Base-by-base conservation (phyloP, 2,797 vertebrate genomes). In the Phrynocephalus guinanensis region DNA sequence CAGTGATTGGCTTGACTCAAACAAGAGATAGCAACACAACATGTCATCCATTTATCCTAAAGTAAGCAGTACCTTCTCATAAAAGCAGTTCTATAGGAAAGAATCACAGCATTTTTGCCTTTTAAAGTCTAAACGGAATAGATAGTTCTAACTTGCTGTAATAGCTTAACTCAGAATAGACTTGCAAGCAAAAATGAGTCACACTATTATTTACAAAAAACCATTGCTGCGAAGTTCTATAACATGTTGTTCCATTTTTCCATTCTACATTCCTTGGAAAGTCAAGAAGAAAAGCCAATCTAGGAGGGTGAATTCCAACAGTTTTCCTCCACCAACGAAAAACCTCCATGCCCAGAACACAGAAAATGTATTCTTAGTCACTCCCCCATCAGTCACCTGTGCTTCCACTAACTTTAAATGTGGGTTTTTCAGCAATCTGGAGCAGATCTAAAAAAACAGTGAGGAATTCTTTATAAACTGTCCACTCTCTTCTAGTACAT, bases 151-250 rank as follows among this genome's bases (percentile, higher is more conserved):
- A 79, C 68, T 79, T 84, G 76, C 67, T 86, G 44, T 16, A 72
- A 72, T 66, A 56, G 71, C 83, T 26, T 83, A 48, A 86, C 71
- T 66, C 67, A 83, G 52, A 85, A 72, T 22, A 48, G 66, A 72
- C 44, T 83, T 38, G 66, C 66, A 71, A 71, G 86, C 30, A 83
- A 84, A 28, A 72, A 73, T 84, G 87, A 88, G 44, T 88, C 87
- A 88, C 48, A 44, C 22, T 71, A 71, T 83, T 78, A 79, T 48
- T 22, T 76, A 24, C 44, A n/a, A 28, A 63, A 22, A 50, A 71
- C 9, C 5, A 56, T 84, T 60, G 76, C 20, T 72, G 76, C 66
- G 66, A 83, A 84, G 26, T 79, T 84, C 76, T 79, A 63, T 33
- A 87, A 82, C 72, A 78, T 79, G 52, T 50, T 63, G 28, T 78